A percentile compares a stretch with the other conserved stretches of the same genome.
These are phyloP conservation scores for Pachymerium ferrugineum DNA, from an alignment of 2,888 invertebrate species.

Conservation along the genomic window DNA sequence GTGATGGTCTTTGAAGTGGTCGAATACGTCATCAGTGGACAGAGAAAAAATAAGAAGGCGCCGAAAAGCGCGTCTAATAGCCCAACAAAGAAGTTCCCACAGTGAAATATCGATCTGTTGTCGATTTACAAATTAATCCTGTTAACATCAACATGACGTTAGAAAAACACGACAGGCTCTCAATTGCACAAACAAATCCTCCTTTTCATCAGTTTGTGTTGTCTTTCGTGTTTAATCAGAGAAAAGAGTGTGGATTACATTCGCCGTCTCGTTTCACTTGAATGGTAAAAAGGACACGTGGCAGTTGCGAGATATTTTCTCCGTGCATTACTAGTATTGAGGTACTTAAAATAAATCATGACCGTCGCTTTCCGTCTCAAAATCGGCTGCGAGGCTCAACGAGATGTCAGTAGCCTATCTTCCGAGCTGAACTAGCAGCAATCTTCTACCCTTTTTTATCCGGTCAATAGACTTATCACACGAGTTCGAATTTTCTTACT, in stretches of 20 bases:
- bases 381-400: background rate
- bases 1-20: conserved; percentile 18
- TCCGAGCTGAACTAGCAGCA: background rate
- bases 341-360: conserved; percentile 18
- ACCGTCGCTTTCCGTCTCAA: conserved; percentile 1
- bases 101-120: conserved; percentile 1
- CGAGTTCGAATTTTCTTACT: no score
- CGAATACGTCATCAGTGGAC: conserved; percentile 15
- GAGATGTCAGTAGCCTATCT: background rate
- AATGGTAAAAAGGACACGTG: background rate
- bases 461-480: background rate
- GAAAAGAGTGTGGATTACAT: background rate
- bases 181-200: background rate
- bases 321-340: background rate
- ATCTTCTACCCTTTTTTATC: background rate
- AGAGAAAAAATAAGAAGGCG: background rate
- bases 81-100: background rate
- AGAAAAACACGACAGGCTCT: background rate
- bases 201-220: background rate
- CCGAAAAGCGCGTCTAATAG: no score
- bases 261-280: background rate
- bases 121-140: conserved; percentile 15
- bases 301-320: background rate
- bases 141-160: background rate
- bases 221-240: background rate